Base-by-base conservation (phyloP, 92 coral and sea anemone species). In the Plumapathes pennacea region DNA sequence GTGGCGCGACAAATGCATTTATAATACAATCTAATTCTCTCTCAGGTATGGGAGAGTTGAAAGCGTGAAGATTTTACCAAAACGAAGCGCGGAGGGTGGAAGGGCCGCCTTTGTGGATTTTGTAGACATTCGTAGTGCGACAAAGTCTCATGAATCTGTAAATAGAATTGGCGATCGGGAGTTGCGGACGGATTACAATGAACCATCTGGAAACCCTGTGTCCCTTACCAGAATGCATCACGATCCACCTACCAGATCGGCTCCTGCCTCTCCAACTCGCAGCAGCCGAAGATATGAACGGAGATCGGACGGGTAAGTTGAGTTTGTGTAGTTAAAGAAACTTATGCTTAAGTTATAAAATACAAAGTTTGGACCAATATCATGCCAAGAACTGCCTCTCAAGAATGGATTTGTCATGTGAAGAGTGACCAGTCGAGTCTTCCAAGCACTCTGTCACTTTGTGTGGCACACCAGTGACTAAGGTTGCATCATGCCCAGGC, bases 41-140 rank as follows among this genome's bases (percentile, higher is more conserved):
- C 46, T 17, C 81, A 94, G 99, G 57, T 94, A 80, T 69, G 99
- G 99, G 13, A 70, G 99, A 29, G 96, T 94, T 0, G 99, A 94
- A 49, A 89, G 97, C 54, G 96, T 94, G 6, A 94, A 94, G 46
- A 80, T 94, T 46, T 78, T 94, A 38, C 89, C 96, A 20, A 94
- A 89, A 59, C 88, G 99, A 32, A 89, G 97, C 36, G 79, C 88
- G 13, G 99, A 94, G 70, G 99, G 99, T 37, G 99, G 99, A 33
- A 76, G 91, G 46, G 99, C 99, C 0, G 87, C 99, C 5, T 94
- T 94, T 69, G 99, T 94, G 53, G 99, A 94, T 60, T 94, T 94
- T 62, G 99, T 94, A 1, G 99, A 94, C 67, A 94, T 94, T 52
- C 85, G 99, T 6, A 89, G 99, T 76, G 99, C 99, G 13, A 94